phyloP scores from a whole-genome alignment of 2,797 vertebrate species.

The Spondyliosoma cantharus region DNA sequence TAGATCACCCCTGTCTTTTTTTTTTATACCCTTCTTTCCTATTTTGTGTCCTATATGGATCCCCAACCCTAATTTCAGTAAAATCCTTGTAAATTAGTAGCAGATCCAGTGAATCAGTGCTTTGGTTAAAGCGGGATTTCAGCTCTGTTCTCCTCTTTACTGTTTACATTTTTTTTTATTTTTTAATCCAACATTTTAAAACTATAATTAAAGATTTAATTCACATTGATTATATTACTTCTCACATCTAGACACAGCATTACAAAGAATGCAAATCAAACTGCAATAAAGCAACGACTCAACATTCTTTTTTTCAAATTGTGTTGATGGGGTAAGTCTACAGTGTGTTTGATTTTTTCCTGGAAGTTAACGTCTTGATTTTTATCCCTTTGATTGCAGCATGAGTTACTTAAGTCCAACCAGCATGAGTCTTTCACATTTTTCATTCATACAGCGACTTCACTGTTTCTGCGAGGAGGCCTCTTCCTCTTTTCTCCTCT shows the following conservation, averaged over 20 bases:
- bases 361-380: slow-evolving; percentile 65
- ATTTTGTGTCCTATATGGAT: slow-evolving; percentile 72
- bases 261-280: slow-evolving; percentile 39
- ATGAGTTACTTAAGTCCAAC: slow-evolving; percentile 78
- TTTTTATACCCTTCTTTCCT: slow-evolving; percentile 80
- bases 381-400: slow-evolving; percentile 70
- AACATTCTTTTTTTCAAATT: slow-evolving; percentile 30
- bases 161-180: background rate
- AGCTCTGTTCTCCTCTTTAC: slow-evolving; percentile 46
- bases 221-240: slow-evolving; percentile 18
- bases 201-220: slow-evolving; percentile 50
- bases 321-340: slow-evolving; percentile 60
- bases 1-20: slow-evolving; percentile 86
- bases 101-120: slow-evolving; percentile 61
- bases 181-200: slow-evolving; percentile 20
- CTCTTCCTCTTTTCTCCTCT: slow-evolving; percentile 66
- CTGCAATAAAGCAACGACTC: slow-evolving; percentile 22
- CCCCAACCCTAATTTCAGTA: slow-evolving; percentile 64
- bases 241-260: slow-evolving; percentile 32
- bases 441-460: slow-evolving; percentile 67
- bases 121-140: slow-evolving; percentile 56
- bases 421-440: slow-evolving; percentile 77
- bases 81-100: slow-evolving; percentile 58
- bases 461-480: slow-evolving; percentile 64
- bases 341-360: slow-evolving; percentile 51